Percentiles rank a stretch among this genome's conserved stretches.
Conservation (phyloP, 2,113 vertebrate genomes). For the Columba livia region DNA sequence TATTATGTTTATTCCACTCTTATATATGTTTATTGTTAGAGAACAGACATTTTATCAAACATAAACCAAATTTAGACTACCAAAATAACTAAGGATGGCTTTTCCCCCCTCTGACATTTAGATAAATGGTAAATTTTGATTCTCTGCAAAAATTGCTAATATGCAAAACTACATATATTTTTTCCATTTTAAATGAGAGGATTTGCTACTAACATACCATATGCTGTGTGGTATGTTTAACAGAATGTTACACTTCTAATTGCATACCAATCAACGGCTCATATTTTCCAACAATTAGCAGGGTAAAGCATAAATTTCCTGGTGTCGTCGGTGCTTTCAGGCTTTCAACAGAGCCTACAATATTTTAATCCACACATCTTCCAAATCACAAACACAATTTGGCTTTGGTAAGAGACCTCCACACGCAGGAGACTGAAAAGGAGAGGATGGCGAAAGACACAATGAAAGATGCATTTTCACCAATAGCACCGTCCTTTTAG, state of each 20-base stretch:
- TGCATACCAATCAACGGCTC: constrained; percentile 63
- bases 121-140: constrained; percentile 30
- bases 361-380: constrained; percentile 25
- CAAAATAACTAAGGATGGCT: constrained; percentile 4
- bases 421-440: background rate
- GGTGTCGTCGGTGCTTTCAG: background rate
- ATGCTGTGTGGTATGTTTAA: constrained; percentile 68
- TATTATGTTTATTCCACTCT: background rate
- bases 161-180: background rate
- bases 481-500: background rate
- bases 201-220: constrained; percentile 63
- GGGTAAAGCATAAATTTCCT: constrained; percentile 57
- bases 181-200: constrained; percentile 54
- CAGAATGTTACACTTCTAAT: constrained; percentile 70
- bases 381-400: background rate
- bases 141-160: constrained; percentile 24
- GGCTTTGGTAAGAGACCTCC: background rate
- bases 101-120: constrained; percentile 13
- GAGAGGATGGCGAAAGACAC: background rate
- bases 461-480: background rate
- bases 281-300: constrained; percentile 67
- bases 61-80: background rate
- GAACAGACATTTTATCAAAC: constrained; percentile 23
- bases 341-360: constrained; percentile 1
- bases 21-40: constrained; percentile 7